These are phyloP conservation scores for Pseudeuparius sepicola DNA, from an alignment of 2,888 invertebrate species.

Conservation along the genomic window DNA sequence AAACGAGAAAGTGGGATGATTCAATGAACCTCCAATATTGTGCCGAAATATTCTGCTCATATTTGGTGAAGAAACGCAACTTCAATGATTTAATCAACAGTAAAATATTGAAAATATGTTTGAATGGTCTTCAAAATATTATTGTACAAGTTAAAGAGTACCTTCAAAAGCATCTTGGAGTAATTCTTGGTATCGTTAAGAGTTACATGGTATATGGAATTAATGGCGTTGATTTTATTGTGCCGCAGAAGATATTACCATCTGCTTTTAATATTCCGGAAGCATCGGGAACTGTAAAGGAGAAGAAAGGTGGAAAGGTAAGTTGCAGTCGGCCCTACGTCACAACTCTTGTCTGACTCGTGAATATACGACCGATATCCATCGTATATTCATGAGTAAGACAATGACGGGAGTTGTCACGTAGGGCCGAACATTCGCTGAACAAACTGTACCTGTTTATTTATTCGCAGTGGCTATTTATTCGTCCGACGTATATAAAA, in stretches of 20 bases:
- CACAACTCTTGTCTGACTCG: too few species aligned
- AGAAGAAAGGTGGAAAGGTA: conserved; percentile 52
- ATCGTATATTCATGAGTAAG: too few species aligned
- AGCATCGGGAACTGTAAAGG: conserved; percentile 28
- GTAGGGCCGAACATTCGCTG: too few species aligned
- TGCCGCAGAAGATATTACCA: conserved; percentile 47
- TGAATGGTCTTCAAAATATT: conserved; percentile 36
- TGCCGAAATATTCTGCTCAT: conserved; percentile 37
- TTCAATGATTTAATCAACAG: conserved; percentile 43
- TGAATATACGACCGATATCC: too few species aligned
- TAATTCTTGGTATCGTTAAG: conserved; percentile 49
- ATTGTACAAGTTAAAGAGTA: conserved; percentile 31
- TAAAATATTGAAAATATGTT: conserved; percentile 41
- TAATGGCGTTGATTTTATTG: conserved; percentile 39
- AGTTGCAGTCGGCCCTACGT: too few species aligned
- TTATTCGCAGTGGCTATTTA: too few species aligned
- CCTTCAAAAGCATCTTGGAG: conserved; percentile 37
- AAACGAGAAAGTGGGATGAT: conserved; percentile 11
- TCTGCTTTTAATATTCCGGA: conserved; percentile 52
- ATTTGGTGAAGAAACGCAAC: conserved; percentile 36
- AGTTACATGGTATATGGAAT: conserved; percentile 46
- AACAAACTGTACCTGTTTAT: too few species aligned
- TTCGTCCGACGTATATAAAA: too few species aligned
- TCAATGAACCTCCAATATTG: conserved; percentile 28
- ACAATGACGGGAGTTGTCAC: too few species aligned